These are phyloP conservation scores for Sicus ferrugineus DNA, from an alignment of 2,888 invertebrate genomes.

Conservation along the genomic window DNA sequence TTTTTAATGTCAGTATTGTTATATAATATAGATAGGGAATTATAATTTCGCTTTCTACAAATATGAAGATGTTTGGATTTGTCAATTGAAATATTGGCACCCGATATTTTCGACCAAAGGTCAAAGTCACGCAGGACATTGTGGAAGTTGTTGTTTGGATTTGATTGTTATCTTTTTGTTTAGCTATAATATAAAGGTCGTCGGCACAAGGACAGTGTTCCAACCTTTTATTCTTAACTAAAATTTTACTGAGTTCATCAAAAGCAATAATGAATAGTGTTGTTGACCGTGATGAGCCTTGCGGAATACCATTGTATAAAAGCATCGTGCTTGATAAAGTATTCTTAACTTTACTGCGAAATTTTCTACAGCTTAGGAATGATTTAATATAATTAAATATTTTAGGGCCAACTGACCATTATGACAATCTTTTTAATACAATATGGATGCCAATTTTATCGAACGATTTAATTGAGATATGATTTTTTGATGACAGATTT, in stretches of 20 bases:
- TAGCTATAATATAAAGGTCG: conserved; percentile 24
- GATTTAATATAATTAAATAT: not conserved
- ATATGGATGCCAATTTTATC: conserved; percentile 27
- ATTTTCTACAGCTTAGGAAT: conserved; percentile 14
- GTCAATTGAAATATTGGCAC: conserved; percentile 20
- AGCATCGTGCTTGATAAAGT: not conserved
- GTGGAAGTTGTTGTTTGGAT: not conserved
- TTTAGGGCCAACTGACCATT: conserved; percentile 23
- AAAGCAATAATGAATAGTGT: conserved; percentile 17
- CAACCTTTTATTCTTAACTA: conserved; percentile 1
- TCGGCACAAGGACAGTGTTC: conserved; percentile 22
- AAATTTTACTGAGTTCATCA: conserved; percentile 5
- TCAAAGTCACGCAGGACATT: conserved; percentile 3
- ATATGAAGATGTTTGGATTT: conserved; percentile 33
- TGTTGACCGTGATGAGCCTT: conserved; percentile 18
- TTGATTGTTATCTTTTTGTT: not conserved
- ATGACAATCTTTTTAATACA: conserved; percentile 4
- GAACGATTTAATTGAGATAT: conserved; percentile 22
- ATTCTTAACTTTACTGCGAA: not conserved
- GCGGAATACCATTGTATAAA: conserved; percentile 13
- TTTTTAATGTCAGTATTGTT: not conserved
- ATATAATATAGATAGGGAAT: not conserved
- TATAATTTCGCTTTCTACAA: conserved; percentile 24
- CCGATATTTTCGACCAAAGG: conserved; percentile 21
- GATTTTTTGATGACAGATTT: conserved; percentile 9